Percentiles rank a stretch among this genome's conserved stretches.
Evolutionary conservation across 2,888 invertebrate species (phyloP).

Genomic region (Hirtodrosophila alboralis): DNA sequence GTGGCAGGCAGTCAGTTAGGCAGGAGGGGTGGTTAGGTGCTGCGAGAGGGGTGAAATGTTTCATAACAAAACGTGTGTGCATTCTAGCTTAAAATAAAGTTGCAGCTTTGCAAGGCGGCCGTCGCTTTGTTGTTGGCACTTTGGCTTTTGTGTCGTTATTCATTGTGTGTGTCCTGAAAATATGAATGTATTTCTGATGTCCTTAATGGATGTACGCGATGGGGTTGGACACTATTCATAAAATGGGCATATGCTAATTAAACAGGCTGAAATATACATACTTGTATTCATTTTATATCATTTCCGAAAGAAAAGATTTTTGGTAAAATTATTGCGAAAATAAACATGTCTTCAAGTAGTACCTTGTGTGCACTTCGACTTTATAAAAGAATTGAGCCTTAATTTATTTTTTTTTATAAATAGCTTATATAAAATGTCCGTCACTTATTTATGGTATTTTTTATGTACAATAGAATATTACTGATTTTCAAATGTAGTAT

Average conservation of each 20-base stretch:
- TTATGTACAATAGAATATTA: no score
- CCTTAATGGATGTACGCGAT: constrained; percentile 60
- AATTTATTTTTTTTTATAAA: no score
- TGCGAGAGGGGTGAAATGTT: background rate
- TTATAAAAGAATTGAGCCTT: no score
- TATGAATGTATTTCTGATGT: constrained; percentile 52
- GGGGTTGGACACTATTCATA: constrained; percentile 42
- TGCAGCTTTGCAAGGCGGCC: constrained; percentile 58
- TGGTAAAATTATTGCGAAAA: no score
- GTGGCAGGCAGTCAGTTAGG: constrained; percentile 8
- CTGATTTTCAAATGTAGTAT: no score
- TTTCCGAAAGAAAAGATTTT: background rate
- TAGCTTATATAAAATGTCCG: no score
- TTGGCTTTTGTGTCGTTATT: constrained; percentile 78
- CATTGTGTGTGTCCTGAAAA: constrained; percentile 70
- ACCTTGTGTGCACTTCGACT: no score
- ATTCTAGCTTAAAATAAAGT: constrained; percentile 79
- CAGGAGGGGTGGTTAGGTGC: background rate
- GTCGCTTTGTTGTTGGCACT: constrained; percentile 53
- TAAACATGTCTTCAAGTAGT: no score
- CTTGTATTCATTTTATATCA: no score
- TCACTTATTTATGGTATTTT: no score
- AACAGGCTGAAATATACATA: constrained; percentile 11
- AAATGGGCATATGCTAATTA: constrained; percentile 69
- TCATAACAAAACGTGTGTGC: constrained; percentile 64